Conservation (phyloP, 2,888 invertebrate genomes). For the Leptogaster cylindrica region DNA sequence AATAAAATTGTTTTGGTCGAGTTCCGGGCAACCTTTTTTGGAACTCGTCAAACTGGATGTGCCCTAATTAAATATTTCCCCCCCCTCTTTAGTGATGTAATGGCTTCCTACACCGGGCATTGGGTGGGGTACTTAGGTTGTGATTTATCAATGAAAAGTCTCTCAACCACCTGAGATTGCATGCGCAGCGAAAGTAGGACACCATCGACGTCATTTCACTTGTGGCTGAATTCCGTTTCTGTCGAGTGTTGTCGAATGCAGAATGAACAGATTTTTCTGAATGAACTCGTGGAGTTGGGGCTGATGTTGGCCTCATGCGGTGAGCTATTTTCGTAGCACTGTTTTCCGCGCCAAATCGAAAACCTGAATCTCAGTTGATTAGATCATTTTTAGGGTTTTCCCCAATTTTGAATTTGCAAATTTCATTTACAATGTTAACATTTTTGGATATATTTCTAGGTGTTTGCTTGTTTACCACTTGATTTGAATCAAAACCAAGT, state of each 20-base stretch:
- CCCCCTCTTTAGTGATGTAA: background rate
- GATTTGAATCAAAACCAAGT: too few species aligned
- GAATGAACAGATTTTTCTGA: constrained; percentile 19
- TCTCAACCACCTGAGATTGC: background rate
- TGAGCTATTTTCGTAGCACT: constrained; percentile 14
- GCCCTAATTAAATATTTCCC: background rate
- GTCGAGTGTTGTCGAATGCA: background rate
- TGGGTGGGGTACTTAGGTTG: constrained; percentile 12
- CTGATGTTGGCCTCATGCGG: background rate
- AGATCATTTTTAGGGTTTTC: too few species aligned
- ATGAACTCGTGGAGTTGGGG: background rate
- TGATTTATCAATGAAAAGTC: constrained; percentile 22
- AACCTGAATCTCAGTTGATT: constrained; percentile 2
- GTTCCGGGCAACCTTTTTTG: constrained; percentile 9
- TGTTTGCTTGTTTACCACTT: too few species aligned
- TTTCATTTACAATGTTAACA: too few species aligned
- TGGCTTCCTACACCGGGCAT: background rate
- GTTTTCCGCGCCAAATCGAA: constrained; percentile 2
- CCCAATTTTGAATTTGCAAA: too few species aligned
- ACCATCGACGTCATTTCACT: constrained; percentile 22
- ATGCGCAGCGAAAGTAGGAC: constrained; percentile 32
- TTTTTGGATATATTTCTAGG: too few species aligned
- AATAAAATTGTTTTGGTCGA: constrained; percentile 13
- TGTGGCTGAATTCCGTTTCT: constrained; percentile 1
- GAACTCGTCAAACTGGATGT: background rate